Evolutionary conservation across 2,797 vertebrate species (phyloP).

Genomic region (Fringilla coelebs): DNA sequence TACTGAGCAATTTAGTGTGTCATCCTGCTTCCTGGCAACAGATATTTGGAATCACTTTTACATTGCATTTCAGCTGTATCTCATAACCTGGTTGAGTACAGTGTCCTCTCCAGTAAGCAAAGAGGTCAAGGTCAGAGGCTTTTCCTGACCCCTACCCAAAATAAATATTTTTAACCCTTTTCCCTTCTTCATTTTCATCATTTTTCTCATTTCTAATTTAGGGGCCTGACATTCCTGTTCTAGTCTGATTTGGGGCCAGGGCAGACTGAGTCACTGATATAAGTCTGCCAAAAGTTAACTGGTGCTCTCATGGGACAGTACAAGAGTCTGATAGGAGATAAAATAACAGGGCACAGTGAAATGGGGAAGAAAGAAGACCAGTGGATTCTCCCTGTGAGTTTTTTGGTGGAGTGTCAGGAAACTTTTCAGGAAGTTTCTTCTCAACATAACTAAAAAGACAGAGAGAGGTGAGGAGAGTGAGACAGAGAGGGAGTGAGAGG

Average conservation of each 20-base stretch:
- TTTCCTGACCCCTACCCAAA: constrained; percentile 52
- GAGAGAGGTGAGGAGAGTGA: neutral
- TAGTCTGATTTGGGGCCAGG: constrained; percentile 43
- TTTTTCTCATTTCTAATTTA: constrained; percentile 58
- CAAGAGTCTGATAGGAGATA: neutral
- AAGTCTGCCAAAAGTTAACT: constrained; percentile 8
- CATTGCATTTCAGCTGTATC: constrained; percentile 67
- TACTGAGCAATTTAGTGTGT: constrained; percentile 79
- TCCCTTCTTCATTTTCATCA: constrained; percentile 36
- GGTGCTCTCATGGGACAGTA: neutral
- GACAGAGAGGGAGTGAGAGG: neutral
- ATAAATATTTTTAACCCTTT: constrained; percentile 51
- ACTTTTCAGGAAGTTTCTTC: neutral
- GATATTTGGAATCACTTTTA: constrained; percentile 74
- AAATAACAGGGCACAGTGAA: neutral
- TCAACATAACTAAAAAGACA: neutral
- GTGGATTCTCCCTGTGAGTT: neutral
- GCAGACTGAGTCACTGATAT: constrained; percentile 34
- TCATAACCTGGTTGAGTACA: constrained; percentile 43
- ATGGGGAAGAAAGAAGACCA: neutral
- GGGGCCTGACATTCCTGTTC: constrained; percentile 3
- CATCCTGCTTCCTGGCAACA: constrained; percentile 81
- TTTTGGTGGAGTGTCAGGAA: neutral
- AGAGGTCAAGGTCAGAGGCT: constrained; percentile 65
- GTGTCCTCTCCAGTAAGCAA: constrained; percentile 44